Conservation (phyloP, 2,797 vertebrate genomes). For the Dipus sagitta region DNA sequence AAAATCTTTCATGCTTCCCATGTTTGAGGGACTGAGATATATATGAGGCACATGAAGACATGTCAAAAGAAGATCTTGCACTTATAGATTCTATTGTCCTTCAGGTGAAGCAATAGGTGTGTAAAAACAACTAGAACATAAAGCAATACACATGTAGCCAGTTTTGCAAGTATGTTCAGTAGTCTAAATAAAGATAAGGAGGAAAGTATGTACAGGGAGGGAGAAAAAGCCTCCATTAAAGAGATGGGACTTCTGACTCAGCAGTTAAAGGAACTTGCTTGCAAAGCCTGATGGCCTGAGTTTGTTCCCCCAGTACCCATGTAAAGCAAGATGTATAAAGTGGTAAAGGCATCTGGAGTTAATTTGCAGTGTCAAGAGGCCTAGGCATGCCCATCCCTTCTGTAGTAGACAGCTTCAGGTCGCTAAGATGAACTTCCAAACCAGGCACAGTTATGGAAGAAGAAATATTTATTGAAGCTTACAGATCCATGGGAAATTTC, state of each 20-base stretch:
- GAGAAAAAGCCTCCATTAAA: constrained; percentile 25
- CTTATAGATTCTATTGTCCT: constrained; percentile 22
- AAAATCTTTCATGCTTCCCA: neutral
- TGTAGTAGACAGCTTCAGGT: no score
- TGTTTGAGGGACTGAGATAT: neutral
- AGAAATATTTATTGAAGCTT: no score
- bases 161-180: neutral
- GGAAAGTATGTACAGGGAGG: neutral
- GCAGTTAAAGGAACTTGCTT: no score
- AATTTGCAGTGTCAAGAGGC: no score
- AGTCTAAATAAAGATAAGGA: neutral
- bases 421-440: no score
- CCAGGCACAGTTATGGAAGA: no score
- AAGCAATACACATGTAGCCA: neutral
- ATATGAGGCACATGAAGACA: neutral
- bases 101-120: neutral
- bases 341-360: no score
- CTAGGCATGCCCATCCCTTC: no score
- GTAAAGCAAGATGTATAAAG: no score
- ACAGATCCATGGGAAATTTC: no score
- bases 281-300: no score
- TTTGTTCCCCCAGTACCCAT: no score
- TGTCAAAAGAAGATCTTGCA: neutral
- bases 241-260: neutral
- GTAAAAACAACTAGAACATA: constrained; percentile 17